A percentile compares a stretch with the other conserved stretches of the same genome.
Evolutionary conservation across 2,113 vertebrate species (phyloP).

Genomic region (Uropsilus gracilis): DNA sequence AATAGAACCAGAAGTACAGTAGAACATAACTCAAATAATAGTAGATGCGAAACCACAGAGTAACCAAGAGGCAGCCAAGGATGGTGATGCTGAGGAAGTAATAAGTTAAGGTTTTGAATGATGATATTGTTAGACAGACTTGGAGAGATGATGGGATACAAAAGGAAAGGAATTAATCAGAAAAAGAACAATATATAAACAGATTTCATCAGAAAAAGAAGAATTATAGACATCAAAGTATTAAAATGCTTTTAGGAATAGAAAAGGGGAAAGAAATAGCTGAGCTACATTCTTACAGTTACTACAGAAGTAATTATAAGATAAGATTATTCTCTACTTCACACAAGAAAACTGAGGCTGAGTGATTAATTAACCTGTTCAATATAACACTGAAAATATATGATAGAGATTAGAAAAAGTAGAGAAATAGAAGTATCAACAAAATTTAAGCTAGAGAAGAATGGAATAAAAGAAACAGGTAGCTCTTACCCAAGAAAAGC

Average conservation of each 20-base stretch:
- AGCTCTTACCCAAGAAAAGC: neutral
- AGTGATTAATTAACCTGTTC: neutral
- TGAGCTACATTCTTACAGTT: neutral
- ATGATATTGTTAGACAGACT: neutral
- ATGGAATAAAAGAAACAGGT: neutral
- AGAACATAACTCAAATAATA: constrained; percentile 1
- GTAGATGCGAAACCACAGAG: neutral
- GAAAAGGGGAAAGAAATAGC: neutral
- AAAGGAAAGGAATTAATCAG: neutral
- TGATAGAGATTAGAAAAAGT: neutral
- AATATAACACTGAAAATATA: neutral
- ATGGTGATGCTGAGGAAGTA: neutral
- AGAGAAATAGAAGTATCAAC: neutral
- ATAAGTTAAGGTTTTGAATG: constrained; percentile 4
- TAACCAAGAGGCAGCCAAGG: neutral
- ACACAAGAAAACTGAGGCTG: neutral
- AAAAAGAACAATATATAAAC: neutral
- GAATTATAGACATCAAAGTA: neutral
- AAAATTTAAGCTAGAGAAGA: neutral
- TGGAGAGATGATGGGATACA: neutral
- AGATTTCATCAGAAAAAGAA: neutral
- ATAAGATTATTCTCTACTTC: neutral
- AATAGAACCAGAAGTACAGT: neutral
- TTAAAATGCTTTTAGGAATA: neutral
- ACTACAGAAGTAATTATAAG: neutral